Conservation (phyloP, 2,888 invertebrate species). For the Gastrophysa polygoni region DNA sequence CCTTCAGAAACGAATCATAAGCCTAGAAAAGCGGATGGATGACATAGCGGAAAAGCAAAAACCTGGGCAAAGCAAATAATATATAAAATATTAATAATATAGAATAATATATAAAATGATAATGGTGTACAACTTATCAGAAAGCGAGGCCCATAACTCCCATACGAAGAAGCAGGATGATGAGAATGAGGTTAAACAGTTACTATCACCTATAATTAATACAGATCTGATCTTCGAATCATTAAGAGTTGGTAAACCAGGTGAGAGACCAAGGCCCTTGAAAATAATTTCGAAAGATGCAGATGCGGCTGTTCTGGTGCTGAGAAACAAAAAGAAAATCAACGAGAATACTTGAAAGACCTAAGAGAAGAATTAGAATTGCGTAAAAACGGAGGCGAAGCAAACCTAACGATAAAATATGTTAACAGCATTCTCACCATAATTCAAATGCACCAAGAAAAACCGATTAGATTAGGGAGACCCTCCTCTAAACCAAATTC, state of each 20-base stretch:
- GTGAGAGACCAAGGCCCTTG: too few species aligned
- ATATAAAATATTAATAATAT: too few species aligned
- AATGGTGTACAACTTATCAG: not conserved
- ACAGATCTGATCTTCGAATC: not conserved
- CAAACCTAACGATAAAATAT: not conserved
- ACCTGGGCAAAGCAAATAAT: too few species aligned
- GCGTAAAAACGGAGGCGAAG: too few species aligned
- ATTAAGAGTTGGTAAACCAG: not conserved
- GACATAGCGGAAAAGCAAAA: too few species aligned
- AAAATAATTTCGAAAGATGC: not conserved
- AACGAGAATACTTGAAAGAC: not conserved
- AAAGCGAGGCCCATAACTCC: not conserved
- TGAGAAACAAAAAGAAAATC: not conserved
- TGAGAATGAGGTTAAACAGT: not conserved
- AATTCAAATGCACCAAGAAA: not conserved
- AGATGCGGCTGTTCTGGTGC: not conserved
- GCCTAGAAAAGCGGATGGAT: too few species aligned
- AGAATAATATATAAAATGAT: too few species aligned
- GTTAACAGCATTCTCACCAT: not conserved
- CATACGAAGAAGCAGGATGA: not conserved
- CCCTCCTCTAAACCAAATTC: not conserved
- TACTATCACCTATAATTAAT: not conserved
- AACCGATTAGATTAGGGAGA: not conserved
- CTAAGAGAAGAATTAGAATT: constrained; percentile 1
- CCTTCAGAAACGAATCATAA: too few species aligned